These are phyloP conservation scores for Herpailurus yagouaroundi DNA, from an alignment of 2,113 vertebrate genomes.

Conservation along the genomic window DNA sequence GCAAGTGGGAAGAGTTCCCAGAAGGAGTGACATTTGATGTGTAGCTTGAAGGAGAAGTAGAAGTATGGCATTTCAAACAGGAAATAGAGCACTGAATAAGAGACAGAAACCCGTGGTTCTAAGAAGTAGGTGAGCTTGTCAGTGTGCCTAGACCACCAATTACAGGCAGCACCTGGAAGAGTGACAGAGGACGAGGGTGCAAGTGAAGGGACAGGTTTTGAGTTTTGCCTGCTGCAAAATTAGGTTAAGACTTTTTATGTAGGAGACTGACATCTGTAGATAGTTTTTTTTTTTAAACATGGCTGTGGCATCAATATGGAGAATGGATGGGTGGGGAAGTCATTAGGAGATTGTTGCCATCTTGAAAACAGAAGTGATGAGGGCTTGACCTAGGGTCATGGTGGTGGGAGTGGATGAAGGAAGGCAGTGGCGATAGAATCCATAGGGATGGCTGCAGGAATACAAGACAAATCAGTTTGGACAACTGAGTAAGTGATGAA, in stretches of 20 bases:
- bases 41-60: not conserved
- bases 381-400: not conserved
- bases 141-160: not conserved
- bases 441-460: not conserved
- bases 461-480: not conserved
- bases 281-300: not conserved
- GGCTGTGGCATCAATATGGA: not conserved
- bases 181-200: not conserved
- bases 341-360: not conserved
- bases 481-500: not conserved
- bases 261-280: not conserved
- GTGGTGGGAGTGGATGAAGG: not conserved
- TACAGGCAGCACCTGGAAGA: not conserved
- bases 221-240: not conserved
- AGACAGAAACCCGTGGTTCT: not conserved
- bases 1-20: not conserved
- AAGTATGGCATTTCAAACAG: not conserved
- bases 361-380: not conserved
- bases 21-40: not conserved
- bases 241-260: not conserved
- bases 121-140: not conserved
- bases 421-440: not conserved
- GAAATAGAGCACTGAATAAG: not conserved
- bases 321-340: not conserved
- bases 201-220: not conserved